Conservation (phyloP, 2,888 invertebrate species). For the Syritta pipiens region DNA sequence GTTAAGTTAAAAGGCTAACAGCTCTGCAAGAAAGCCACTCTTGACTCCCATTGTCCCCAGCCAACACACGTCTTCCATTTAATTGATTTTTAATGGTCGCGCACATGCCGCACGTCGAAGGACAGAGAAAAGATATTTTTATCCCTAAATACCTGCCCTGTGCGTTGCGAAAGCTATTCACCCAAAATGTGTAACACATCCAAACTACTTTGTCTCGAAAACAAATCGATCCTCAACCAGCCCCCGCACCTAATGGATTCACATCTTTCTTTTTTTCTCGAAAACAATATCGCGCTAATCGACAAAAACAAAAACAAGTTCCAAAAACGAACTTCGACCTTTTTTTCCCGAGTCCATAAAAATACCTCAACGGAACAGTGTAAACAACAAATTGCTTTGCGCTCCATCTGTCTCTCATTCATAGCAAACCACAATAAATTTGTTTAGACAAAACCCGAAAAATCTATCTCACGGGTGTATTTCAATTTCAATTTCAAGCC, state of each 20-base stretch:
- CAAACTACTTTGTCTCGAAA: background rate
- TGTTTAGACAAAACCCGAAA: constrained; percentile 4
- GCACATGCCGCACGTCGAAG: no score
- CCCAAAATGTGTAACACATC: background rate
- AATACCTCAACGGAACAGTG: constrained; percentile 36
- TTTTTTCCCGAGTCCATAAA: constrained; percentile 52
- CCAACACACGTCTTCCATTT: no score
- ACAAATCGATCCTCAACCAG: background rate
- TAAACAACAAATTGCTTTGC: constrained; percentile 32
- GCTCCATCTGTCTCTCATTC: constrained; percentile 10
- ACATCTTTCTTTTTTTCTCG: no score
- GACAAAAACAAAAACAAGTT: background rate
- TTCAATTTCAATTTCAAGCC: constrained; percentile 20
- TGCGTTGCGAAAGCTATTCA: background rate
- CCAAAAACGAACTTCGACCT: constrained; percentile 38
- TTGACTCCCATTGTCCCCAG: no score
- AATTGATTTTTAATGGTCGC: no score
- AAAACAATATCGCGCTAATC: constrained; percentile 24
- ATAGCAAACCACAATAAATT: background rate
- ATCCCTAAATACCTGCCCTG: no score
- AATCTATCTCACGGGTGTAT: constrained; percentile 14
- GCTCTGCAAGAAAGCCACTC: no score
- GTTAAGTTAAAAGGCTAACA: no score
- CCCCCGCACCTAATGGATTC: constrained; percentile 11
- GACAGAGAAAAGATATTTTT: no score